Conservation (phyloP, 2,797 vertebrate genomes). For the Acanthurus lineatus region DNA sequence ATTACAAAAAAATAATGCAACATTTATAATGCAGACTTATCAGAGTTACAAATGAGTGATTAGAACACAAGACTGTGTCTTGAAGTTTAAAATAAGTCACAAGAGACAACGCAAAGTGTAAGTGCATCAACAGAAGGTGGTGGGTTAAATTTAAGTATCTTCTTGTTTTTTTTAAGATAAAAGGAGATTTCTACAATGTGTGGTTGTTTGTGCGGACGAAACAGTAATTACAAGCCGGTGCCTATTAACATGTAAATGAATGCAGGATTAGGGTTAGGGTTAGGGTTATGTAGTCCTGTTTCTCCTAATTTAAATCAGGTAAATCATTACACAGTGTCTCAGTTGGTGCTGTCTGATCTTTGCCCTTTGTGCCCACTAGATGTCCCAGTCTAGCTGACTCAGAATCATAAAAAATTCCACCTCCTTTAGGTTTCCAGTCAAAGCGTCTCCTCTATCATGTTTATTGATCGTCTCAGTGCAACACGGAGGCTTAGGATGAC, state of each 20-base stretch:
- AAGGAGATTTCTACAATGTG: not conserved
- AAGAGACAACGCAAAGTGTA: not conserved
- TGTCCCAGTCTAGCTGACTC: conserved; percentile 62
- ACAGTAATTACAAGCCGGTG: not conserved
- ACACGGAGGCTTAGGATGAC: conserved; percentile 5
- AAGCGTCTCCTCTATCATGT: conserved; percentile 2
- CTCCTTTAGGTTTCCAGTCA: conserved; percentile 7
- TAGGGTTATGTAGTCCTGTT: not conserved
- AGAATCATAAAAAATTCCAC: conserved; percentile 23
- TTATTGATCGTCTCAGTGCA: conserved; percentile 39
- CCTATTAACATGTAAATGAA: not conserved
- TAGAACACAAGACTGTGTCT: not conserved
- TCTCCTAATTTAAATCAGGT: not conserved
- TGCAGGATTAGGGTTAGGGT: not conserved
- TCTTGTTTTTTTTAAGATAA: not conserved
- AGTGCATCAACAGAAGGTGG: not conserved
- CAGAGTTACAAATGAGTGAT: not conserved
- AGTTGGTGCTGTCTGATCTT: conserved; percentile 31
- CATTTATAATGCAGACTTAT: not conserved
- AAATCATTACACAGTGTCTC: not conserved
- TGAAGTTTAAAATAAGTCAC: not conserved
- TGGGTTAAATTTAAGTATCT: not conserved
- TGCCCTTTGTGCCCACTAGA: conserved; percentile 71
- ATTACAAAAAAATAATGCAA: not conserved
- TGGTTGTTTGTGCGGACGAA: too few relatives aligned